phyloP scores from a whole-genome alignment of 1,140 invertebrate genomes.

The Nasonia vitripennis region DNA sequence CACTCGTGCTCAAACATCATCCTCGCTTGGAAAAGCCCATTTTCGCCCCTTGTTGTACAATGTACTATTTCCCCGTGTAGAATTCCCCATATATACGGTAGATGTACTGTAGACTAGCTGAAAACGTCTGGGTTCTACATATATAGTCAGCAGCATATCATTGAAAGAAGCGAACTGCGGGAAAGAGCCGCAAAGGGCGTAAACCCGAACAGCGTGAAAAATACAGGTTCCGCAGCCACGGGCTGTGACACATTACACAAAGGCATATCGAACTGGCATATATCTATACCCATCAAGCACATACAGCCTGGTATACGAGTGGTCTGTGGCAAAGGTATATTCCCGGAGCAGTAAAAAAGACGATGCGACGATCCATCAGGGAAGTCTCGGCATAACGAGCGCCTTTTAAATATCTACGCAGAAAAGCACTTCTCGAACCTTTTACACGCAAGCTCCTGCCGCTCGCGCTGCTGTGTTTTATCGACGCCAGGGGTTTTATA shows the following conservation, averaged over 20 bases:
- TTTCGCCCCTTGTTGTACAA: too few relatives aligned
- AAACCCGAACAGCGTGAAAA: conserved; percentile 20
- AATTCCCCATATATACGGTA: too few relatives aligned
- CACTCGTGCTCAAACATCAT: too few relatives aligned
- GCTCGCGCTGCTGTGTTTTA: neutral
- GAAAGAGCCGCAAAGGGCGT: neutral
- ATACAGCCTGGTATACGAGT: neutral
- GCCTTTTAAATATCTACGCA: conserved; percentile 32
- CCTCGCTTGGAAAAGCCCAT: too few relatives aligned
- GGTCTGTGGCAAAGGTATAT: neutral
- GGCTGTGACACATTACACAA: neutral
- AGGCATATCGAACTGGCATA: neutral
- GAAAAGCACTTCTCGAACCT: conserved; percentile 13
- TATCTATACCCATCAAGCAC: neutral
- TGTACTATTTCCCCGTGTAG: too few relatives aligned
- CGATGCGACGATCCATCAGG: conserved; percentile 7
- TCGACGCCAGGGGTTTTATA: neutral
- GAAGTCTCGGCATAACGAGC: conserved; percentile 20
- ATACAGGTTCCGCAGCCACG: neutral
- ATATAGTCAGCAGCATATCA: neutral
- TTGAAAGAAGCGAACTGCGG: neutral
- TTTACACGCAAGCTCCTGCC: conserved; percentile 17
- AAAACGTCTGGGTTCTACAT: neutral
- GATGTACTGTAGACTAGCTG: neutral
- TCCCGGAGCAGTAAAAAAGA: conserved; percentile 16